Evolutionary conservation across 2,888 invertebrate species (phyloP).

Genomic region (Erannis defoliaria): DNA sequence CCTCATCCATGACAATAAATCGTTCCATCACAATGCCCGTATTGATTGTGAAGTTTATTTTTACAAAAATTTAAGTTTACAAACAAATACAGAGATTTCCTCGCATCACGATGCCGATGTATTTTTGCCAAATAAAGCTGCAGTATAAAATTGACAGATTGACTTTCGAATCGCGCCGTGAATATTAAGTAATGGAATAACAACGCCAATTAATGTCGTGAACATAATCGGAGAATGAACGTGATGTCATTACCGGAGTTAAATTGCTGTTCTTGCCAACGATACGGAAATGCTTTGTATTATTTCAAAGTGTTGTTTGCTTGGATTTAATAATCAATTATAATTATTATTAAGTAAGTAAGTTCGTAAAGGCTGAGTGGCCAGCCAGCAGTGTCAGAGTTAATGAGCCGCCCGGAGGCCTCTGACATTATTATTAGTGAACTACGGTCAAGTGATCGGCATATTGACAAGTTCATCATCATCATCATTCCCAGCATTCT

Average conservation of each 20-base stretch:
- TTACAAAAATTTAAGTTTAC: neutral
- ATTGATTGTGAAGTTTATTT: too few relatives aligned
- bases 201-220: constrained; percentile 74
- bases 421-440: too few relatives aligned
- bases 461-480: too few relatives aligned
- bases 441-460: too few relatives aligned
- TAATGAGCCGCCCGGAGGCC: too few relatives aligned
- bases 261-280: constrained; percentile 18
- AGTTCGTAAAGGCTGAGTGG: too few relatives aligned
- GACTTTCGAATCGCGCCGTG: constrained; percentile 36
- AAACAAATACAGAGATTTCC: neutral
- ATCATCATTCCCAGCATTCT: too few relatives aligned
- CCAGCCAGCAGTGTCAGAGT: too few relatives aligned
- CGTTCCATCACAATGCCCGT: too few relatives aligned
- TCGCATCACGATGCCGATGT: constrained; percentile 1
- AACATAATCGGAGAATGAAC: constrained; percentile 69
- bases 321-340: too few relatives aligned
- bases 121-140: neutral
- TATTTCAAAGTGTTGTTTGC: neutral
- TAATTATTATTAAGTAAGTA: too few relatives aligned
- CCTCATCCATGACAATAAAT: too few relatives aligned
- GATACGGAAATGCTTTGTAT: constrained; percentile 7
- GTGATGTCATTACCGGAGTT: constrained; percentile 59
- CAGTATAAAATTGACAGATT: constrained; percentile 34
- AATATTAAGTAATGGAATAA: constrained; percentile 54